Base-by-base conservation (phyloP, 2,797 vertebrate species). In the Peromyscus melanophrys region DNA sequence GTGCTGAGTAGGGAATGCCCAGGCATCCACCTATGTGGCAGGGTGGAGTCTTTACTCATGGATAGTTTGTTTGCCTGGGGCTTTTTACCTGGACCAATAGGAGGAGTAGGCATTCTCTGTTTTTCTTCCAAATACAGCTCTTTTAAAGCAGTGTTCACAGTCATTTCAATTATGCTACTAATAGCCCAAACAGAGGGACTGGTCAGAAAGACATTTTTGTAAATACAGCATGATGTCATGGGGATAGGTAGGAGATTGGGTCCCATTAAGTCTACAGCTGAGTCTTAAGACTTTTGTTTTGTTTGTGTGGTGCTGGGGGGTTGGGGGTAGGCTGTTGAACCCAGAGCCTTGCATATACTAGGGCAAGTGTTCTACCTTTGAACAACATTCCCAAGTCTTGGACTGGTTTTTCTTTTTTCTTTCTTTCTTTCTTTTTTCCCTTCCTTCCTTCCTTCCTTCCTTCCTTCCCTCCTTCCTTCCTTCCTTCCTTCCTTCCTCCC, bases 191-290 rank as follows among this genome's bases (percentile, higher is more conserved):
- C 90, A 93, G 95, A 82, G 49, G 34, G 76, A 93, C 2, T 93
- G 81, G 95, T 90, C 80, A 93, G 92, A 92, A 96, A 94, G 76
- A 73, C 78, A 87, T 95, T 89, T 96, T 82, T 57, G 59, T 59
- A 78, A 87, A 85, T 46, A 43, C 19, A 94, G 69, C 63, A 81
- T 29, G 63, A 82, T 71, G 11, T 61, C 67, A 13, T 52, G 59
- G 12, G 34, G 52, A 14, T 13, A 27, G 57, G 6, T 23, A 63
- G n/a, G 63, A 27, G 23, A 55, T 19, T 10, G 16, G 84, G 25
- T 25, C 46, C 63, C 57, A 46, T 40, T 57, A n/a, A 75, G 25
- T 46, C 43, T 46, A 78, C 76, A 34, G 57, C 34, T n/a, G 61
- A 31, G 7, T 67, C 89, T 63, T 59, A 81, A 81, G 63, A 92